Base-by-base conservation (phyloP, 2,888 invertebrate genomes). In the Artemia sinica region DNA sequence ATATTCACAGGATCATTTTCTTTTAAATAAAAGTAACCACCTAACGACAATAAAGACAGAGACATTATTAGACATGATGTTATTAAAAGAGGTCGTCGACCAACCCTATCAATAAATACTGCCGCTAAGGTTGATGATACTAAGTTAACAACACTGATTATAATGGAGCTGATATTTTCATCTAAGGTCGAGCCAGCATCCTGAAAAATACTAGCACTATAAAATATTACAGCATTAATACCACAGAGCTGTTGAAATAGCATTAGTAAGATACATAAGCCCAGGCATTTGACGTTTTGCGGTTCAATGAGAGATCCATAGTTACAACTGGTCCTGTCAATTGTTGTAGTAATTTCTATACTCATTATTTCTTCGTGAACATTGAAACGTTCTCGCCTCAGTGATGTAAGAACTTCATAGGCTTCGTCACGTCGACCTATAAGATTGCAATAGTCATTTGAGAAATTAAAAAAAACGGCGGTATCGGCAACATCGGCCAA, bases 371-470 rank as follows among this genome's bases (percentile, higher is more conserved):
- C 63, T 28, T 58, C 14, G 63, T 58, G 63, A 28, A 58, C 28
- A 28, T 58, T 28, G 63, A 58, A 10, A 28, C 63, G 63, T 58
- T 58, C 9, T 8, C 28, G 63, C 14, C 63, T n/a, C 8, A 58
- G 63, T 8, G 28, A 58, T 18, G 63, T 58, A 28, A 58, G 63
- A 28, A 28, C 28, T n/a, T 28, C 14, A 58, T 58, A 28, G n/a
- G 63, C 63, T 28, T 58, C 63, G 14, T 58, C 63, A n/a, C 63
- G n/a, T 58, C 63, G 63, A 58, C 63, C 63, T 58, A 58, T n/a
- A 58, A 58, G 11, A 58, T 18, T 41, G 41, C 41, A 41, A 41
- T 41, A 41, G 41, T 41, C 41, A 41, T 41, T 41, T 41, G 41
- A 41, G 41, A 41, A 41, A 41, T 5, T 5, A 41, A 41, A 41